A percentile compares a stretch with the other conserved stretches of the same genome.
Evolutionary conservation across 2,888 invertebrate species (phyloP).

Genomic region (Metellina segmentata): DNA sequence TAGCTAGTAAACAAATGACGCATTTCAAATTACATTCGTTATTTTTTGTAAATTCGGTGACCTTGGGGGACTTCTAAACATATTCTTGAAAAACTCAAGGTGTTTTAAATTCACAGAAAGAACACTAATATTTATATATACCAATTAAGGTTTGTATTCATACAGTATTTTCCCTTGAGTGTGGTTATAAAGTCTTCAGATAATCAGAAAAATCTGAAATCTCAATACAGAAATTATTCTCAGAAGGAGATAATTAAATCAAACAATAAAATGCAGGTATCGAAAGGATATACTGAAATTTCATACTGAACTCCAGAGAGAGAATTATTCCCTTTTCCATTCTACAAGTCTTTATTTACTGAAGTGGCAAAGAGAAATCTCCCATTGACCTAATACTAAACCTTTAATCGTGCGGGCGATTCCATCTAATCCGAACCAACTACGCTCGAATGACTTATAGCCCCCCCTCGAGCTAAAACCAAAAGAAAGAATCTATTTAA

Average conservation of each 20-base stretch:
- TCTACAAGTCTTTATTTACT: neutral
- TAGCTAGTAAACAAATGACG: too few relatives aligned
- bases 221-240: too few relatives aligned
- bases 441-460: slow-evolving; percentile 49
- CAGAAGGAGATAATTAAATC: too few relatives aligned
- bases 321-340: neutral
- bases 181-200: neutral
- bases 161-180: neutral
- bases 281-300: neutral
- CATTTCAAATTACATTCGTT: too few relatives aligned
- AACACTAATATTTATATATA: too few relatives aligned
- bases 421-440: slow-evolving; percentile 49
- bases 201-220: neutral
- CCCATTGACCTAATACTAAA: slow-evolving; percentile 33
- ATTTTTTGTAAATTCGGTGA: too few relatives aligned
- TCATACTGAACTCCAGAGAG: neutral
- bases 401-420: slow-evolving; percentile 41
- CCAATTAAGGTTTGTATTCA: too few relatives aligned
- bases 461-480: neutral
- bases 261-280: neutral
- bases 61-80: too few relatives aligned
- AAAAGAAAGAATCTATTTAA: slow-evolving; percentile 33
- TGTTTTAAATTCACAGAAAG: too few relatives aligned
- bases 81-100: too few relatives aligned
- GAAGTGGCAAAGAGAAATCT: slow-evolving; percentile 18